phyloP scores from a whole-genome alignment of 2,888 invertebrate genomes.

The Dioctria linearis region DNA sequence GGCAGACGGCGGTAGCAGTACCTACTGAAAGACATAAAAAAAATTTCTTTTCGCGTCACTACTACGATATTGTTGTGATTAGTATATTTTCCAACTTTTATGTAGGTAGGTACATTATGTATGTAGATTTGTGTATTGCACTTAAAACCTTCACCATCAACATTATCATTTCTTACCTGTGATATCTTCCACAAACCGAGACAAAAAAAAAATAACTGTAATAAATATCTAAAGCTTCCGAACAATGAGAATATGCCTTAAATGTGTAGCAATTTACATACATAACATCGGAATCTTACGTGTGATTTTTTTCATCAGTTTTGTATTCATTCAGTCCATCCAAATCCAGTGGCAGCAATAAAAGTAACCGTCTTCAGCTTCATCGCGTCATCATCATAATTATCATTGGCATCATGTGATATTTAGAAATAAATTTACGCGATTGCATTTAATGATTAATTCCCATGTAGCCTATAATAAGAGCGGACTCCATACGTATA shows the following conservation, averaged over 20 bases:
- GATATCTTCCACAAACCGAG: background rate
- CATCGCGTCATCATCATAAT: background rate
- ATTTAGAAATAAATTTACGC: background rate
- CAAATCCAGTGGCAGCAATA: background rate
- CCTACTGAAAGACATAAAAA: background rate
- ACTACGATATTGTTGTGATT: background rate
- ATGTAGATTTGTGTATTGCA: background rate
- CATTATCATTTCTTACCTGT: background rate
- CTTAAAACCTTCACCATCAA: background rate
- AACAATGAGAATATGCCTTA: constrained; percentile 15
- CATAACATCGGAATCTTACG: background rate
- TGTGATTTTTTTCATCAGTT: background rate
- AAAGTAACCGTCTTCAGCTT: background rate
- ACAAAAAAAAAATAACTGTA: background rate
- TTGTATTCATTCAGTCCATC: background rate
- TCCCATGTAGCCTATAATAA: background rate
- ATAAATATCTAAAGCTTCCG: background rate
- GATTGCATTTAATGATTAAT: background rate
- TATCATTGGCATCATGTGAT: background rate
- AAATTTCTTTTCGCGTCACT: background rate
- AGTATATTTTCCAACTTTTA: background rate
- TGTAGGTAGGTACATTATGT: too few relatives aligned
- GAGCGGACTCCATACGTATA: too few relatives aligned
- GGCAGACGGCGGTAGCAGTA: background rate
- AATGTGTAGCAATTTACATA: constrained; percentile 16